Base-by-base conservation (phyloP, 2,888 invertebrate genomes). In the Dynastes grantii region DNA sequence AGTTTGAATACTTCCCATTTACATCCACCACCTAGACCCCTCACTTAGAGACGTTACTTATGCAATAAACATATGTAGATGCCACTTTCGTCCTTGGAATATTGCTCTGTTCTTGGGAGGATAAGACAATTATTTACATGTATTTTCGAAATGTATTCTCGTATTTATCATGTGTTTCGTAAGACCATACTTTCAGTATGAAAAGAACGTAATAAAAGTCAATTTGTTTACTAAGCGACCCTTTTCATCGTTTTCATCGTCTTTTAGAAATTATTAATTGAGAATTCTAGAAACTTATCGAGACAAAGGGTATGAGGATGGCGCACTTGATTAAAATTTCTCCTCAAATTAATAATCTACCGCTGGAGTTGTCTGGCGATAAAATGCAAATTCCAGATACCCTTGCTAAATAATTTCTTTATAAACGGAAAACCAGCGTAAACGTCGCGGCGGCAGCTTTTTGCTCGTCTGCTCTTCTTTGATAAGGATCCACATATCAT, bases 321-420 rank as follows among this genome's bases (percentile, higher is more conserved):
- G 67, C 22, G n/a, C 16, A 55, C 67, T 76, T 76, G 67, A 76
- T 68, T 67, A 68, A 67, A 76, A 68, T 76, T 67, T 76, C 67
- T 45, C 49, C 55, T 76, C 32, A 76, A 76, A 76, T 76, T 76
- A 76, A 76, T 76, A 76, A 76, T 67, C 76, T 32, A 55, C 27
- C 27, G 64, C 63, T n/a, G 11, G n/a, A 22, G 22, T 61, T 45
- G 5, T 29, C 27, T 55, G 49, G 61, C 32, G 61, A 63, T 71
- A 63, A 78, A 78, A 78, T 73, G 78, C 73, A 78, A 73, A 78
- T 70, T 78, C 64, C 78, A 49, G 61, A 68, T 64, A 65, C 49
- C 67, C n/a, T n/a, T n/a, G n/a, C n/a, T n/a, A n/a, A n/a, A n/a
- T n/a, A n/a, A 78, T 73, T 78, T 73, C 78, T 16, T 71, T 71